Evolutionary conservation across 2,888 invertebrate genomes (phyloP), one percentile per base, ranked within the genome.

Genomic region (Ophion ellenae): DNA sequence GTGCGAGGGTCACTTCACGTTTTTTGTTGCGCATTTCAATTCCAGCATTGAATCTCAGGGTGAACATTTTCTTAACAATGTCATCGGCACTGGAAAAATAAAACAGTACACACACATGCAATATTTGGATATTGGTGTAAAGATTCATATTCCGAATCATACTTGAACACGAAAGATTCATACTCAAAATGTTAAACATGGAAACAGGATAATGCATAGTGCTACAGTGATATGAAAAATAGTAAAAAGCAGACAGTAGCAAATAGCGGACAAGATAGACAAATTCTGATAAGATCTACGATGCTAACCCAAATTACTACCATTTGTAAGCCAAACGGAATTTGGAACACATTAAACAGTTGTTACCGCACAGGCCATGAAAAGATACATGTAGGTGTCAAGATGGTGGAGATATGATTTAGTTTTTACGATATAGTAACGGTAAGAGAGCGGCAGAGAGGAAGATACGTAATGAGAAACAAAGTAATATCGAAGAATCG

Each of bases 61-160:
- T 96, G 90, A 97, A 97, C 71, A 98, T 92, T 86, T 95, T 96
- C 91, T 96, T 96, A 0, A 98, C 97, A 1, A 95, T 89, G 70
- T 97, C 97, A 90, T 96, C 95, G 53, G 97, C 97, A 90, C 97
- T 97, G 94, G 88, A 95, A 95, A 78, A 84, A 86, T 86, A 81
- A 82, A 36, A 61, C 14, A 53, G 36, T 24, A 71, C 2, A 1
- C 14, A 14, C 9, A 4, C 14, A 14, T 10, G 47, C 47, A 47
- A 47, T 47, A 47, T 47, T 47, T 10, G 14, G 3, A 47, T 47
- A 47, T 14, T 47, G 47, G 14, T 14, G 11, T 47, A 47, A 47
- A 47, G 4, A 47, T 47, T 9, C 47, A 10, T 14, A 11, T 47
- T 10, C 47, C 47, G 2, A 47, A 3, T 47, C 14, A 47, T 47